Evolutionary conservation across 2,113 vertebrate genomes (phyloP).

Genomic region (Neomonachus schauinslandi): DNA sequence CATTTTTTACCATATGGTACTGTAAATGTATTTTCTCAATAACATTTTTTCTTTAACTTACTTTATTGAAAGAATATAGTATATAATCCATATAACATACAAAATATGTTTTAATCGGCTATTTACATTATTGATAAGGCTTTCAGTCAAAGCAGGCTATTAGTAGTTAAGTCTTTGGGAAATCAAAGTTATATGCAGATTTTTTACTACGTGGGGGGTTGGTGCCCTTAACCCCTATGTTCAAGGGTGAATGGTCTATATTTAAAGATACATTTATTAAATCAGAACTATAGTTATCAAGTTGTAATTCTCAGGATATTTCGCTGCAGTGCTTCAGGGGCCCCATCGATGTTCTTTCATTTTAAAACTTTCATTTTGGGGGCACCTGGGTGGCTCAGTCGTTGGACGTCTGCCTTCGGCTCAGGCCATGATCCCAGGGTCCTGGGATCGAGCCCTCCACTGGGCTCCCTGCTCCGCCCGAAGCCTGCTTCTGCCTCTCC

Average conservation of each 20-base stretch:
- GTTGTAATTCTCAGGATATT: not conserved
- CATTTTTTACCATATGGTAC: no score
- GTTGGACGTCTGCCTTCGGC: no score
- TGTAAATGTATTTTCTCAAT: not conserved
- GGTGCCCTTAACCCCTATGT: not conserved
- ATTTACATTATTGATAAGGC: not conserved
- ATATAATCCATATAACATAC: not conserved
- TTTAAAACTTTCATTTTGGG: not conserved
- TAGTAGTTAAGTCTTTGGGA: not conserved
- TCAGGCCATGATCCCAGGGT: no score
- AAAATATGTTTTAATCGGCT: not conserved
- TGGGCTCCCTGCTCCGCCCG: no score
- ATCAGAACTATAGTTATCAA: not conserved
- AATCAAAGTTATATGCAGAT: not conserved
- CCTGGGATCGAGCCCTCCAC: no score
- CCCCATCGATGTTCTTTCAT: not conserved
- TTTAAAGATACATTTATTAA: constrained; percentile 29
- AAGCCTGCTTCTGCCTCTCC: no score
- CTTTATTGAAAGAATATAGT: not conserved
- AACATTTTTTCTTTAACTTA: not conserved
- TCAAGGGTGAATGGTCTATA: not conserved
- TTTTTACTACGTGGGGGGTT: not conserved
- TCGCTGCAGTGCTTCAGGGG: not conserved
- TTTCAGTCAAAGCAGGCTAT: not conserved
- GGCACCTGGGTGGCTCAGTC: no score